These are phyloP conservation scores for Cepaea nemoralis DNA, from an alignment of 1,140 invertebrate species.

Conservation along the genomic window DNA sequence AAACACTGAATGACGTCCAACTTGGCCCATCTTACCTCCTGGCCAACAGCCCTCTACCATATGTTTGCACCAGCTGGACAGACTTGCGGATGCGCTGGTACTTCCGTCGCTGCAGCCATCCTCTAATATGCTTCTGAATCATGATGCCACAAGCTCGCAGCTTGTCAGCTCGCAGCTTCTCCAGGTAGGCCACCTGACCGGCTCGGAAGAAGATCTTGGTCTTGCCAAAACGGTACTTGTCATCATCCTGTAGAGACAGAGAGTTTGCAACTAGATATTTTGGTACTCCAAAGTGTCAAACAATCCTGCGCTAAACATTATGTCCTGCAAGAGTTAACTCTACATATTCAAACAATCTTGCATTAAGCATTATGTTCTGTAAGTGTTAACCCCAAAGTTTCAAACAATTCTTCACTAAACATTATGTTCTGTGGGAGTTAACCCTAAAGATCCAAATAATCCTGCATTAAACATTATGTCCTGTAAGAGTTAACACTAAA, in stretches of 20 bases:
- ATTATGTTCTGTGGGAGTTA: too few relatives aligned
- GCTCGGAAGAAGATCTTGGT: conserved; percentile 98
- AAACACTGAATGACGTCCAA: too few relatives aligned
- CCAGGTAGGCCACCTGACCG: conserved; percentile 97
- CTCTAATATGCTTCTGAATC: conserved; percentile 90
- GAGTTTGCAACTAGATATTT: too few relatives aligned
- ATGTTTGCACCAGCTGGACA: conserved; percentile 81
- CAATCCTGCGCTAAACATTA: too few relatives aligned
- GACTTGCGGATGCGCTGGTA: conserved; percentile 79
- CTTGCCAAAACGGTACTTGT: conserved; percentile 96
- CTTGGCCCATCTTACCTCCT: conserved; percentile 74
- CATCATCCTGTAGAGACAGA: conserved; percentile 77
- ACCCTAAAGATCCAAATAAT: too few relatives aligned
- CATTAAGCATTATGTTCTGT: too few relatives aligned
- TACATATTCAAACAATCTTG: too few relatives aligned
- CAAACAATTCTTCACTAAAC: too few relatives aligned
- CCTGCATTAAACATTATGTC: too few relatives aligned
- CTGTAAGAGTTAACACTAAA: background rate
- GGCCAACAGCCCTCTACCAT: conserved; percentile 83
- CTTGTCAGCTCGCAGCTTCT: conserved; percentile 90
- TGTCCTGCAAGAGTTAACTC: too few relatives aligned
- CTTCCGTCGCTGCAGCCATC: conserved; percentile 82
- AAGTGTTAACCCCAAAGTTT: too few relatives aligned
- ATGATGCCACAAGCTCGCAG: conserved; percentile 88
- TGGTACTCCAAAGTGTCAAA: too few relatives aligned